Conservation (phyloP, 2,113 vertebrate species). For the Corvus hawaiiensis region DNA sequence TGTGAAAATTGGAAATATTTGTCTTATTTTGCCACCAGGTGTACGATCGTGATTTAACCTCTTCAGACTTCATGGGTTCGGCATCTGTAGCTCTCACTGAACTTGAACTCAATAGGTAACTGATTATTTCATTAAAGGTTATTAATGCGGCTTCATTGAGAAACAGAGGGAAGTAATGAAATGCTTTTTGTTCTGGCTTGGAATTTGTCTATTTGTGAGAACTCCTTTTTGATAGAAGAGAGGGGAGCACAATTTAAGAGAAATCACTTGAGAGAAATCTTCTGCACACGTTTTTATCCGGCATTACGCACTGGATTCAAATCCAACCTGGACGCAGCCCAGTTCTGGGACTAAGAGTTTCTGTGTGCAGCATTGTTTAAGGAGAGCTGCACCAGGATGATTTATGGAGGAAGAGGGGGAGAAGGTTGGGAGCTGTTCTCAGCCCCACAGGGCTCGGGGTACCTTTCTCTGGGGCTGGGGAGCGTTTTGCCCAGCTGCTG, state of each 20-base stretch:
- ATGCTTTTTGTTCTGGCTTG: background rate
- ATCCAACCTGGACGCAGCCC: background rate
- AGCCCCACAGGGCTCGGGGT: accelerated
- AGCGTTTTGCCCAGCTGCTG: background rate
- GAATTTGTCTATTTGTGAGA: background rate
- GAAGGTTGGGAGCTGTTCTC: background rate
- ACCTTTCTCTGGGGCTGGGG: background rate
- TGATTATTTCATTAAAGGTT: background rate
- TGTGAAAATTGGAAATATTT: background rate
- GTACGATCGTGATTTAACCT: constrained; percentile 89
- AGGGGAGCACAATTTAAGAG: background rate
- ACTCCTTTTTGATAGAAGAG: background rate
- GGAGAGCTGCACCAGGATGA: background rate
- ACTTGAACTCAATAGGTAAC: constrained; percentile 87
- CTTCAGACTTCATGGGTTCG: constrained; percentile 94
- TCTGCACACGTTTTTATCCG: accelerated
- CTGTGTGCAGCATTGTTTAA: background rate
- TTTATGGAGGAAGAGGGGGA: background rate
- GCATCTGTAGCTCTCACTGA: constrained; percentile 72
- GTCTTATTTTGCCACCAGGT: constrained; percentile 74
- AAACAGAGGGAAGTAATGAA: background rate
- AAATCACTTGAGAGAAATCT: background rate
- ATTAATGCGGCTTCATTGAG: background rate
- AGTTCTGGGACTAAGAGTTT: background rate
- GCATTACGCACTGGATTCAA: accelerated